A percentile compares a stretch with the other conserved stretches of the same genome.
These are phyloP conservation scores for Macrosiphum euphorbiae DNA, from an alignment of 2,888 invertebrate genomes.

Conservation along the genomic window DNA sequence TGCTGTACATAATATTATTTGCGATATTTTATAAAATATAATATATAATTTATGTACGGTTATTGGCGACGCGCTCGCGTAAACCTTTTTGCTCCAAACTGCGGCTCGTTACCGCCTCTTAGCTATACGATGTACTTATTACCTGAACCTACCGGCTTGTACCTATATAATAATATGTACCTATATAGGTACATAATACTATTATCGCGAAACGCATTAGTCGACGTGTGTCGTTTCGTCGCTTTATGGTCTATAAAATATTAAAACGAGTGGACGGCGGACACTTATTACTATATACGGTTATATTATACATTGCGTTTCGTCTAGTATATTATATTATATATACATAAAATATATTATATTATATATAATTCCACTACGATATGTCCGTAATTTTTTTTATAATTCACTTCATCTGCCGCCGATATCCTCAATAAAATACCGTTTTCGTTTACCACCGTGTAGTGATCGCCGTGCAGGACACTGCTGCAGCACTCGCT, in stretches of 20 bases:
- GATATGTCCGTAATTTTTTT: neutral
- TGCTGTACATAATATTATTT: neutral
- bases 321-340: neutral
- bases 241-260: conserved; percentile 2
- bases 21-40: neutral
- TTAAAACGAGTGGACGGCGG: neutral
- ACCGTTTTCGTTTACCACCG: neutral
- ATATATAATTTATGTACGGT: neutral
- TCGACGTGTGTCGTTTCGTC: neutral
- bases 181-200: neutral
- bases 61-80: neutral
- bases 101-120: too few species aligned
- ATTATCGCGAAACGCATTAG: neutral
- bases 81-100: too few species aligned
- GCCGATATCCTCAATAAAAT: neutral
- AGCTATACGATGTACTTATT: neutral
- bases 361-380: neutral
- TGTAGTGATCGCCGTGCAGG: neutral
- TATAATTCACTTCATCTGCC: neutral
- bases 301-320: neutral
- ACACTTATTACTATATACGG: neutral
- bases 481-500: neutral
- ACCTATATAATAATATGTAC: neutral
- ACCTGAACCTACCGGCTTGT: neutral
- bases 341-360: neutral